A percentile compares a stretch with the other conserved stretches of the same genome.
Conservation (phyloP, 2,113 vertebrate genomes). For the Pycnonotus jocosus region DNA sequence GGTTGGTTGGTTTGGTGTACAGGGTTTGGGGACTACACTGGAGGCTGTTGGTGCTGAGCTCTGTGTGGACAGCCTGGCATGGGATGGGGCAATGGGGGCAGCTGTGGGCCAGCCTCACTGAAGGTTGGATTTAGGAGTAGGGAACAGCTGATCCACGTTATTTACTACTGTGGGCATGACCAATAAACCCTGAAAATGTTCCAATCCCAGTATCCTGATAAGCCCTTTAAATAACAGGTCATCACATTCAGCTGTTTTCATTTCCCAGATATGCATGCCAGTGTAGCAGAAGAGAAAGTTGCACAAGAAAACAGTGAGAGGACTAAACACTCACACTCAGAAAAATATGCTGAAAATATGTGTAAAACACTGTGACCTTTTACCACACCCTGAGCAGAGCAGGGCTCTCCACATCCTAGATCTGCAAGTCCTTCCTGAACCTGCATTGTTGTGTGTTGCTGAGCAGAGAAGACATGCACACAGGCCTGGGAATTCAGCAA, state of each 20-base stretch:
- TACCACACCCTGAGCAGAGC: neutral
- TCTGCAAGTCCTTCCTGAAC: neutral
- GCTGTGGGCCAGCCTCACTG: neutral
- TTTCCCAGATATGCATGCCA: neutral
- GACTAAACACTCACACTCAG: neutral
- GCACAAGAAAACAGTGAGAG: neutral
- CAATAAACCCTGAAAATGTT: neutral
- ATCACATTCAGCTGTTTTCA: neutral
- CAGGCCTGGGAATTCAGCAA: neutral
- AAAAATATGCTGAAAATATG: neutral
- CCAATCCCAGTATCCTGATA: neutral
- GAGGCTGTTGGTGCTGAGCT: neutral
- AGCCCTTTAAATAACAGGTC: neutral
- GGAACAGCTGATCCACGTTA: neutral
- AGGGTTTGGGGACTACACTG: neutral
- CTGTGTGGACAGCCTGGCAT: neutral
- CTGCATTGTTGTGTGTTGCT: neutral
- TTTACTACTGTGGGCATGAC: neutral
- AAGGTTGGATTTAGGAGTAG: neutral
- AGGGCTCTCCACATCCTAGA: neutral
- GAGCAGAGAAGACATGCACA: neutral
- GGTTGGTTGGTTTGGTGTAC: neutral
- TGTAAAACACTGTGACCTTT: neutral
- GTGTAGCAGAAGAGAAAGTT: neutral
- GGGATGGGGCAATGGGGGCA: neutral